phyloP scores from a whole-genome alignment of 1,140 invertebrate genomes.

The Drosophila parvula region DNA sequence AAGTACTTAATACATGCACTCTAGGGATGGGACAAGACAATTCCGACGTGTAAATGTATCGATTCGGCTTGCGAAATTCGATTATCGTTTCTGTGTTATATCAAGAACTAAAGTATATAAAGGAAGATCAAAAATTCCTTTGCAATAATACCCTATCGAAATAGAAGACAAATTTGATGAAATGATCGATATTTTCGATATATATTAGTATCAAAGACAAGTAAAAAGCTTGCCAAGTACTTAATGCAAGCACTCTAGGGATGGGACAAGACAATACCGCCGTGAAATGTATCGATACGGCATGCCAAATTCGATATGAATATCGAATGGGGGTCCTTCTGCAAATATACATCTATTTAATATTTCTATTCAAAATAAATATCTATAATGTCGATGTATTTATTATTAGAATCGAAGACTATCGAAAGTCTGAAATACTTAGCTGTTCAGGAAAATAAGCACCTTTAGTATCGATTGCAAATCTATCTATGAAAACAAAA shows the following conservation, averaged over 20 bases:
- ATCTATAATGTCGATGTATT: not conserved
- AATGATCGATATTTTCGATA: too few relatives aligned
- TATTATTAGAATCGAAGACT: not conserved
- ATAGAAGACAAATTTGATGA: too few relatives aligned
- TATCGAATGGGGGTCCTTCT: not conserved
- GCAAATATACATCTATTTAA: too few relatives aligned
- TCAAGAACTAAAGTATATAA: too few relatives aligned
- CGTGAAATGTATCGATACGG: conserved; percentile 4
- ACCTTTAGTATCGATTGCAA: not conserved
- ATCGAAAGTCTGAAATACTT: not conserved
- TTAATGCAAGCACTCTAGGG: conserved; percentile 45
- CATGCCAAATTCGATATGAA: not conserved
- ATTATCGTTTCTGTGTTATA: too few relatives aligned
- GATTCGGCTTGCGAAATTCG: not conserved
- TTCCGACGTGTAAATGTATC: conserved; percentile 10
- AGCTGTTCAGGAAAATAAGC: not conserved
- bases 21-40: not conserved
- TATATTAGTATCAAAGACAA: too few relatives aligned
- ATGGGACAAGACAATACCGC: not conserved
- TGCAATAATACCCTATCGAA: too few relatives aligned
- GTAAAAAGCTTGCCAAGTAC: too few relatives aligned
- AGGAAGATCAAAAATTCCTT: too few relatives aligned
- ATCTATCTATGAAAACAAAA: not conserved
- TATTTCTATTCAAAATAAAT: not conserved
- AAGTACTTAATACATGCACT: conserved; percentile 53